phyloP scores from a whole-genome alignment of 2,888 invertebrate genomes.

The Rhagophthalmus giganteus region DNA sequence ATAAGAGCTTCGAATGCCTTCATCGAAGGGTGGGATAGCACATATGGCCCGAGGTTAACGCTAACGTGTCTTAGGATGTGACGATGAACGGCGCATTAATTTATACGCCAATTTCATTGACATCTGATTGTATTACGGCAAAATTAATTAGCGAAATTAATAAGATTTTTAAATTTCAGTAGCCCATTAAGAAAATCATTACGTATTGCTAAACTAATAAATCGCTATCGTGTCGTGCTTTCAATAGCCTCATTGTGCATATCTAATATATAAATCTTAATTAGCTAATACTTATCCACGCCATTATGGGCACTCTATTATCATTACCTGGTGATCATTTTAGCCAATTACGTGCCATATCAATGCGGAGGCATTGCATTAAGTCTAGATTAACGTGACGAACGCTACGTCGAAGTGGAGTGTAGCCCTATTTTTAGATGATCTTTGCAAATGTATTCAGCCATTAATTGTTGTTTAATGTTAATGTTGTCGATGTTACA shows the following conservation, averaged over 20 bases:
- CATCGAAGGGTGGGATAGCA: constrained; percentile 21
- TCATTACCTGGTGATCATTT: constrained; percentile 48
- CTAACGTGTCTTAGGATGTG: constrained; percentile 26
- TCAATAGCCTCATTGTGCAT: constrained; percentile 39
- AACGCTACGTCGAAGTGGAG: constrained; percentile 18
- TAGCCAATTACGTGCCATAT: constrained; percentile 46
- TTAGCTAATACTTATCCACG: constrained; percentile 48
- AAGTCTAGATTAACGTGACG: constrained; percentile 33
- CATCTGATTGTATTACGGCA: too few species aligned
- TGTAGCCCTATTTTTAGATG: constrained; percentile 5
- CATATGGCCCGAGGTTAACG: constrained; percentile 24
- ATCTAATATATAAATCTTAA: constrained; percentile 52
- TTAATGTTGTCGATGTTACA: constrained; percentile 9
- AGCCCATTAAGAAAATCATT: constrained; percentile 16
- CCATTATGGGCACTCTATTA: constrained; percentile 50
- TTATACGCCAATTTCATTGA: constrained; percentile 19
- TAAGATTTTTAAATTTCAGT: too few species aligned
- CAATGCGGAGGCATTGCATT: constrained; percentile 41
- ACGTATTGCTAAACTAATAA: constrained; percentile 27
- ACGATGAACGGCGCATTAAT: constrained; percentile 22
- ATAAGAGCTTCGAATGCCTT: constrained; percentile 32
- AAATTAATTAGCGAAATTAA: not conserved
- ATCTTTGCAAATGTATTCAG: constrained; percentile 3
- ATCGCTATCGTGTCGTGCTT: constrained; percentile 32
- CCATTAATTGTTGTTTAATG: constrained; percentile 22